Evolutionary conservation across 2,888 invertebrate species (phyloP).

Genomic region (Rhimphoctona megacephalus): DNA sequence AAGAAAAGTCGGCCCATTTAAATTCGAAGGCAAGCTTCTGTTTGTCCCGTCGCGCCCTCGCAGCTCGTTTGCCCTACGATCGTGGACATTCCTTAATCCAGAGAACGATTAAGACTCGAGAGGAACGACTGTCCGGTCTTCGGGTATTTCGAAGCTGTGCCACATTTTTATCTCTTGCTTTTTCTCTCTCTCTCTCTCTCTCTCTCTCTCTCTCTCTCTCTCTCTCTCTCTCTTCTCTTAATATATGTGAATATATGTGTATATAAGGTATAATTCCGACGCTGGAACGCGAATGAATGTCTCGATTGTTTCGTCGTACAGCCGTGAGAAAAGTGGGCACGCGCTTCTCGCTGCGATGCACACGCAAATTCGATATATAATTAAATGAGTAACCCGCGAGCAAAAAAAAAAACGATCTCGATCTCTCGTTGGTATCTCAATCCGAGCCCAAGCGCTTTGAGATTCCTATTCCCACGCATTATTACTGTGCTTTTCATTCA

Average conservation of each 20-base stretch:
- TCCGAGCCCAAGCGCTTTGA: constrained; percentile 3
- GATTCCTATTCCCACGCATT: constrained; percentile 41
- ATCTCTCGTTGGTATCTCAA: constrained; percentile 39
- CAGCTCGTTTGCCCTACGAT: constrained; percentile 59
- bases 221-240: constrained; percentile 70
- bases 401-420: constrained; percentile 20
- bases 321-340: constrained; percentile 80
- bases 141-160: constrained; percentile 46
- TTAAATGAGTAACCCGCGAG: constrained; percentile 73
- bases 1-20: constrained; percentile 27
- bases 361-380: constrained; percentile 79
- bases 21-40: constrained; percentile 46
- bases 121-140: constrained; percentile 56
- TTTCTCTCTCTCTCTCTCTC: constrained; percentile 48
- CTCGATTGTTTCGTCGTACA: constrained; percentile 77
- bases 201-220: constrained; percentile 65
- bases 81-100: constrained; percentile 56
- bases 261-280: constrained; percentile 45
- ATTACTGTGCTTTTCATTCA: background rate
- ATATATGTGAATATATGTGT: constrained; percentile 67
- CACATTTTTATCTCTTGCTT: constrained; percentile 68
- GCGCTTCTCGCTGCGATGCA: constrained; percentile 72
- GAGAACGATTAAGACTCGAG: constrained; percentile 57
- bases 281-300: constrained; percentile 80
- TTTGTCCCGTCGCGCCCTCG: constrained; percentile 32